Percentiles rank a stretch among this genome's conserved stretches.
These are phyloP conservation scores for Poecilus cupreus DNA, from an alignment of 2,888 invertebrate genomes.

Conservation along the genomic window DNA sequence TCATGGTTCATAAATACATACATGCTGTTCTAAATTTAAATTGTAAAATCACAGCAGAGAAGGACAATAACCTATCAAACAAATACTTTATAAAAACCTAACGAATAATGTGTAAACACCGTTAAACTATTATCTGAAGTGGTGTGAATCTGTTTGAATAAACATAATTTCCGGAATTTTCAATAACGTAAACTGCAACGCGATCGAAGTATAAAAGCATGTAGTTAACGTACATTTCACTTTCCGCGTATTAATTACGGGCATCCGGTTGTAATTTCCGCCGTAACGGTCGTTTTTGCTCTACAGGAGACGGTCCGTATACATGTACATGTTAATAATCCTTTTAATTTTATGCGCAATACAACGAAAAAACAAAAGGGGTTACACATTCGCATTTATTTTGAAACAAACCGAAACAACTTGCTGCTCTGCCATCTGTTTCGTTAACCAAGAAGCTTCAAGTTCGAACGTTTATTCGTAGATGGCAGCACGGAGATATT, in stretches of 20 bases:
- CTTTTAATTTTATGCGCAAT: slow-evolving; percentile 34
- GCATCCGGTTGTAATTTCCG: slow-evolving; percentile 55
- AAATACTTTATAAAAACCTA: background rate
- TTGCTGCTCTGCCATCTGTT: slow-evolving; percentile 1
- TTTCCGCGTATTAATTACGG: slow-evolving; percentile 53
- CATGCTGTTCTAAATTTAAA: slow-evolving; percentile 35
- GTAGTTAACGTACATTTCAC: slow-evolving; percentile 47
- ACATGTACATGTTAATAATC: slow-evolving; percentile 23
- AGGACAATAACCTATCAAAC: slow-evolving; percentile 33
- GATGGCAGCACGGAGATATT: background rate
- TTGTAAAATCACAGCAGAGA: slow-evolving; percentile 18
- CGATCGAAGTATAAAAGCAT: slow-evolving; percentile 31
- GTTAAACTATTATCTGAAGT: slow-evolving; percentile 18
- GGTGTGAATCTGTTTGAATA: slow-evolving; percentile 1
- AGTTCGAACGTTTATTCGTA: background rate
- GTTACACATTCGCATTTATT: background rate
- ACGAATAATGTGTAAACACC: slow-evolving; percentile 17
- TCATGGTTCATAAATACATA: slow-evolving; percentile 17
- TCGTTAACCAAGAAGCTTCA: background rate
- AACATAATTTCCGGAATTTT: slow-evolving; percentile 49
- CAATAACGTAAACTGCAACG: slow-evolving; percentile 7
- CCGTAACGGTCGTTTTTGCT: slow-evolving; percentile 47
- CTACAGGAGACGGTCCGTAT: background rate
- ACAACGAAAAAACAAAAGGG: slow-evolving; percentile 26
- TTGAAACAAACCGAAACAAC: background rate